Evolutionary conservation across 1,140 invertebrate species (phyloP).

Genomic region (Zelostemma sp.): DNA sequence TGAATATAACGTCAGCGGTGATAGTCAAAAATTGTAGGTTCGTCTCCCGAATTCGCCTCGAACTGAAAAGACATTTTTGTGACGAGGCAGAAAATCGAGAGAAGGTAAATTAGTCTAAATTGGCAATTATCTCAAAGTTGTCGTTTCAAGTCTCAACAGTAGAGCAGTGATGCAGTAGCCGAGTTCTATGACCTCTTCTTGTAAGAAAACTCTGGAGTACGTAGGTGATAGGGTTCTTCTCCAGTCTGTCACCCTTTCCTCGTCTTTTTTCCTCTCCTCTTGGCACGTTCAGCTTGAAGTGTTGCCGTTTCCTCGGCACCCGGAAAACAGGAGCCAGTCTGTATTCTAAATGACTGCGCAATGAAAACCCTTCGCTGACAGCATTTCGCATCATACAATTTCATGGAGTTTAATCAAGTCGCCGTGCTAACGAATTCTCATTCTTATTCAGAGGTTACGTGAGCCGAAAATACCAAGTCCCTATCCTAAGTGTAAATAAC

Average conservation of each 20-base stretch:
- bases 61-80: too few species aligned
- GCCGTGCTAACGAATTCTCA: not conserved
- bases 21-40: too few species aligned
- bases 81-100: too few species aligned
- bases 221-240: constrained; percentile 3
- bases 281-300: constrained; percentile 5
- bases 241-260: constrained; percentile 6
- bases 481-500: too few species aligned
- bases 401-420: not conserved
- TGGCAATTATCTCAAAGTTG: too few species aligned
- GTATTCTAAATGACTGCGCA: constrained; percentile 7
- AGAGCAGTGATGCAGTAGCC: not conserved
- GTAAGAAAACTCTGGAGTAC: constrained; percentile 7
- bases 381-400: not conserved
- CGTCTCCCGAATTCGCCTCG: too few species aligned
- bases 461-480: too few species aligned
- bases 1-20: too few species aligned
- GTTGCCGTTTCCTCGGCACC: constrained; percentile 3
- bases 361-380: not conserved
- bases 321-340: constrained; percentile 2
- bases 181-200: constrained; percentile 9
- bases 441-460: not conserved
- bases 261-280: not conserved
- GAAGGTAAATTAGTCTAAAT: too few species aligned
- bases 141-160: too few species aligned